Percentiles rank a stretch among this genome's conserved stretches.
phyloP scores from a whole-genome alignment of 2,797 vertebrate genomes.

The Artibeus lituratus region DNA sequence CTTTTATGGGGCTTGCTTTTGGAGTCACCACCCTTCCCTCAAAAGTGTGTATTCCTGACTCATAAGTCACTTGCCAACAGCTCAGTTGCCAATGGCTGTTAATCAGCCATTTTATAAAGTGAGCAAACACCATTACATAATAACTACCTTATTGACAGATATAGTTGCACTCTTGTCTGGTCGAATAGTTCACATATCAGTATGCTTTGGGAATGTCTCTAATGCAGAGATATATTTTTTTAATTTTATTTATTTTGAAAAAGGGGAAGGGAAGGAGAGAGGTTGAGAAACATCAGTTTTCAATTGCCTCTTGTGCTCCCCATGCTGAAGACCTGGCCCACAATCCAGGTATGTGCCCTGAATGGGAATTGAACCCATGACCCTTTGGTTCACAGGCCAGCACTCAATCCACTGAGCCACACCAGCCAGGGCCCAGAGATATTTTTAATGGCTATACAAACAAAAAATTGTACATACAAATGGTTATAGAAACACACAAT shows the following conservation, averaged over 20 bases:
- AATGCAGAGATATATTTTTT: too few relatives aligned
- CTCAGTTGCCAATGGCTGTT: not conserved
- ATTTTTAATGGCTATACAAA: not conserved
- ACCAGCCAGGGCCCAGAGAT: not conserved
- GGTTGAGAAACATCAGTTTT: too few relatives aligned
- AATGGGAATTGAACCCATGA: too few relatives aligned
- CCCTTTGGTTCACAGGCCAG: too few relatives aligned
- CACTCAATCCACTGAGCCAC: too few relatives aligned
- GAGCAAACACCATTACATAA: too few relatives aligned
- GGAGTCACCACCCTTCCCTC: not conserved
- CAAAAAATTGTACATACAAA: not conserved
- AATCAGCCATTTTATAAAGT: not conserved
- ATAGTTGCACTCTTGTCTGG: not conserved
- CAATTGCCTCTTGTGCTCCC: too few relatives aligned
- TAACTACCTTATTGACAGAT: not conserved
- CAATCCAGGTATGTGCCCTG: too few relatives aligned
- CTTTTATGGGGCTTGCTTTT: not conserved
- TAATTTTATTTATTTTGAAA: too few relatives aligned
- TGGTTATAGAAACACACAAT: not conserved
- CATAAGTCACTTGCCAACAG: not conserved
- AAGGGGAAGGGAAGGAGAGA: too few relatives aligned
- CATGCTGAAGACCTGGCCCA: too few relatives aligned
- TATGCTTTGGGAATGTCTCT: not conserved
- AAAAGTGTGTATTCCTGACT: not conserved
- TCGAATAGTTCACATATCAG: not conserved